Evolutionary conservation across 2,113 vertebrate genomes (phyloP).

Genomic region (Ifrita kowaldi): DNA sequence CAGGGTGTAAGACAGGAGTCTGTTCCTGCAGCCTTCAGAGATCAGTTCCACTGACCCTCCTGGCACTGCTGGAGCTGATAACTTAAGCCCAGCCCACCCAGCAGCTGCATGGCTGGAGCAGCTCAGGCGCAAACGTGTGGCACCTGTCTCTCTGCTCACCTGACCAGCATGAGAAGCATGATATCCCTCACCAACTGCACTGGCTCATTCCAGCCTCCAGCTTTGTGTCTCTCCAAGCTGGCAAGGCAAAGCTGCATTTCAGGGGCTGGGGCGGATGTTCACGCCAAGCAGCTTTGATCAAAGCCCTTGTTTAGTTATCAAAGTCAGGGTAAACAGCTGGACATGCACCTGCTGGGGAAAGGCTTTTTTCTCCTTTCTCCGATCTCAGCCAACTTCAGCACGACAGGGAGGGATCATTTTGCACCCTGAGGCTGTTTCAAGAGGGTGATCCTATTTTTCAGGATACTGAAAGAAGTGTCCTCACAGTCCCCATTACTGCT

Average conservation of each 20-base stretch:
- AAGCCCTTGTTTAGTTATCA: not conserved
- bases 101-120: rapidly evolving
- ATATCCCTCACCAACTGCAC: not conserved
- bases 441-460: not conserved
- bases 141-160: not conserved
- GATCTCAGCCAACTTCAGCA: not conserved
- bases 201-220: not conserved
- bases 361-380: not conserved
- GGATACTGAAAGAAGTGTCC: not conserved
- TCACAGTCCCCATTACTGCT: not conserved
- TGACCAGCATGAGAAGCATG: not conserved
- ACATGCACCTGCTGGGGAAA: not conserved
- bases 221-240: not conserved
- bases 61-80: not conserved
- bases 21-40: rapidly evolving
- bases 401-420: not conserved
- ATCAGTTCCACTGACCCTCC: not conserved
- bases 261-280: not conserved
- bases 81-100: not conserved
- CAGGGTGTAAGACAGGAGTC: rapidly evolving
- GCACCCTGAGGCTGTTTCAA: not conserved
- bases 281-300: not conserved
- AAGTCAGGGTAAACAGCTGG: not conserved
- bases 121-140: not conserved
- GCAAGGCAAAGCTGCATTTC: not conserved